Percentiles rank a stretch among this genome's conserved stretches.
phyloP scores from a whole-genome alignment of 2,113 vertebrate species.

The Phyllopteryx taeniolatus region DNA sequence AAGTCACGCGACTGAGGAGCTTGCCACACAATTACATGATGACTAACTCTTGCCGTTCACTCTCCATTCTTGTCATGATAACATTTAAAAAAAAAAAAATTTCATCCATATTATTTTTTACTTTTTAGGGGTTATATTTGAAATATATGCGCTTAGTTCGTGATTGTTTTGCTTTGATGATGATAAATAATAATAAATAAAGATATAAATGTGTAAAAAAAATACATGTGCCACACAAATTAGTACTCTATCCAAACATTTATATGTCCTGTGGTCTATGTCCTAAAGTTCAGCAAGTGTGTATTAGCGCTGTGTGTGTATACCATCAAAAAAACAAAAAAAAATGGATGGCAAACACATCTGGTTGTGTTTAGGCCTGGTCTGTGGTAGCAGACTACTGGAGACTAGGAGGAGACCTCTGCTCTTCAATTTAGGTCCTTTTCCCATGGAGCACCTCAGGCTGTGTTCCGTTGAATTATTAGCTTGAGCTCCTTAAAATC shows the following conservation, averaged over 20 bases:
- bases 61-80: slow-evolving; percentile 5
- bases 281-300: slow-evolving; percentile 19
- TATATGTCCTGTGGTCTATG: slow-evolving; percentile 46
- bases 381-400: slow-evolving; percentile 65
- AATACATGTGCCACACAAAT: slow-evolving; percentile 27
- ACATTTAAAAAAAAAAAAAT: neutral
- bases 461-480: slow-evolving; percentile 16
- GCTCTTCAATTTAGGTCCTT: slow-evolving; percentile 64
- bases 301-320: slow-evolving; percentile 45
- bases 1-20: slow-evolving; percentile 53
- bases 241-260: slow-evolving; percentile 7
- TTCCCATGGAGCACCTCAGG: slow-evolving; percentile 65
- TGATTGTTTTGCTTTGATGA: neutral
- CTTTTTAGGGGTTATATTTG: no score
- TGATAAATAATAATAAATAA: neutral
- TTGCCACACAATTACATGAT: slow-evolving; percentile 34
- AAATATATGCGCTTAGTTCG: neutral
- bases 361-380: slow-evolving; percentile 68
- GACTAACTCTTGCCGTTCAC: slow-evolving; percentile 44
- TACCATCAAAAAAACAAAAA: slow-evolving; percentile 31
- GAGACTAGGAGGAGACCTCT: slow-evolving; percentile 59
- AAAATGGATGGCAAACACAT: slow-evolving; percentile 65
- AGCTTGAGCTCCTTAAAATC: slow-evolving; percentile 1
- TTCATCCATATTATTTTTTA: neutral
- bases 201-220: neutral